phyloP scores from a whole-genome alignment of 2,888 invertebrate genomes.

The Poecilobothrus nobilitatus region DNA sequence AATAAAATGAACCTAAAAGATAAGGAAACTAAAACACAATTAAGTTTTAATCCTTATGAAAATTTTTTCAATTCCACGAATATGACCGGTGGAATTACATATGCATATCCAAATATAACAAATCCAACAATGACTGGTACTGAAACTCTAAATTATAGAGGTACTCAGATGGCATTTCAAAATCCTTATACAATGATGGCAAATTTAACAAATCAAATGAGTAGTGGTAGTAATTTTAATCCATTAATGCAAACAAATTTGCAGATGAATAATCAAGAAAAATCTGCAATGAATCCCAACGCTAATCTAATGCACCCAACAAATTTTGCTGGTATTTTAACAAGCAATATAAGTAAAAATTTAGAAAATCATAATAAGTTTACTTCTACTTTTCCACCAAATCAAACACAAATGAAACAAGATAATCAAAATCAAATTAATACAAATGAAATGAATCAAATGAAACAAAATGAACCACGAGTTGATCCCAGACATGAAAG shows the following conservation, averaged over 20 bases:
- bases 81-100: neutral
- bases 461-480: neutral
- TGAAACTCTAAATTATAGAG: neutral
- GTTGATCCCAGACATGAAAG: neutral
- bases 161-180: conserved; percentile 10
- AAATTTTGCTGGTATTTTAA: conserved; percentile 14
- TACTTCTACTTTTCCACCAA: neutral
- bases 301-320: neutral
- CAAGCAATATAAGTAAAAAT: conserved; percentile 10
- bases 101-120: neutral
- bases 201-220: neutral
- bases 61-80: neutral
- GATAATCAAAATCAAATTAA: neutral
- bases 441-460: too few relatives aligned
- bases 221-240: neutral
- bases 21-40: neutral
- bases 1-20: neutral
- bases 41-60: neutral
- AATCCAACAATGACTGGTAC: neutral
- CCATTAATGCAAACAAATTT: neutral
- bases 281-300: neutral
- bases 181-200: conserved; percentile 19
- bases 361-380: conserved; percentile 8
- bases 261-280: neutral
- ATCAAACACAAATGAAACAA: neutral